Evolutionary conservation across 30 jellyfish, hydroid and myxozoan species (phyloP).

Genomic region (Phacellophora camtschatica): DNA sequence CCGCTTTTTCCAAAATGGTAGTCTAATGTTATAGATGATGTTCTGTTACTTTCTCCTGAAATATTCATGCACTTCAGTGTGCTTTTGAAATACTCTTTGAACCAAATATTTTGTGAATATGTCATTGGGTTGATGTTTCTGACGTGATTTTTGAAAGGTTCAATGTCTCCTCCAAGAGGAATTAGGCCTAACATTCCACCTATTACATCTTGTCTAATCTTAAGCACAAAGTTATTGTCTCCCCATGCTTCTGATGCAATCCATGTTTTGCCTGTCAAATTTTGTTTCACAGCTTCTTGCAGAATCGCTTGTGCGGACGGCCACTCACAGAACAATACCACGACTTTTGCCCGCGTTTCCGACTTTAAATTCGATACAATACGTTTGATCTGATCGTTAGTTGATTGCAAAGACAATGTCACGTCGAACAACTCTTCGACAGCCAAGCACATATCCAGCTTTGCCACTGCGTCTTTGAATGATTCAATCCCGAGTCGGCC

Average conservation of each 20-base stretch:
- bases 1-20: slow-evolving; percentile 44
- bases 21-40: not conserved
- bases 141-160: slow-evolving; percentile 14
- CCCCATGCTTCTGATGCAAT: slow-evolving; percentile 85
- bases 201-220: slow-evolving; percentile 25
- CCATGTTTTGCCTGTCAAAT: slow-evolving; percentile 67
- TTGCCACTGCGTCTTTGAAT: slow-evolving; percentile 36
- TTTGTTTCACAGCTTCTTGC: slow-evolving; percentile 66
- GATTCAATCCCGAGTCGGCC: slow-evolving; percentile 86
- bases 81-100: slow-evolving; percentile 27
- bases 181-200: slow-evolving; percentile 71
- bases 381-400: slow-evolving; percentile 18
- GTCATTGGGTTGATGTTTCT: slow-evolving; percentile 8
- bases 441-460: slow-evolving; percentile 43
- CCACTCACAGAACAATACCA: slow-evolving; percentile 59
- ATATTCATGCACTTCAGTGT: slow-evolving; percentile 19
- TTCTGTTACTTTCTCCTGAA: not conserved
- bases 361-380: slow-evolving; percentile 36
- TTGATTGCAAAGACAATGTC: slow-evolving; percentile 8
- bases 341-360: slow-evolving; percentile 45
- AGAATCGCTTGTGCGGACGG: slow-evolving; percentile 60
- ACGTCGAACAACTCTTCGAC: slow-evolving; percentile 50
- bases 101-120: slow-evolving; percentile 22
- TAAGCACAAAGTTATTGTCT: slow-evolving; percentile 30
- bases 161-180: slow-evolving; percentile 42